These are phyloP conservation scores for Alcedo quadribrachys DNA, from an alignment of 2,797 vertebrate species.

Conservation along the genomic window DNA sequence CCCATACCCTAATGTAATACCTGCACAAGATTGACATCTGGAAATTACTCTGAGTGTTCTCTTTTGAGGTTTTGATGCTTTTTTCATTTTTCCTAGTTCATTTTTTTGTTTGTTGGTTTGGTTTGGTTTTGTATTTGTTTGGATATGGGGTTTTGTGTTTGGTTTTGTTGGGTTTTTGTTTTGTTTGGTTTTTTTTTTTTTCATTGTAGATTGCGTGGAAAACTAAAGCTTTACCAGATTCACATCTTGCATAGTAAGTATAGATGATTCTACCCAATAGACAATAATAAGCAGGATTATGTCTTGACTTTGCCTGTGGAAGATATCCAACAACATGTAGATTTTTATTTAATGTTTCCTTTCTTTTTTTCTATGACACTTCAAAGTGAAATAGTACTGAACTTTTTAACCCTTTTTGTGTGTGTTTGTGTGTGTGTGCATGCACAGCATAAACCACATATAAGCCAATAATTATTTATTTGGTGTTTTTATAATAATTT, in stretches of 20 bases:
- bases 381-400: background rate
- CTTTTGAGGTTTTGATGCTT: background rate
- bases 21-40: background rate
- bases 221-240: background rate
- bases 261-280: background rate
- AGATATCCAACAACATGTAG: background rate
- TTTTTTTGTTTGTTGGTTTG: too few relatives aligned
- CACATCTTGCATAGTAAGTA: background rate
- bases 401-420: background rate
- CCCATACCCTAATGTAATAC: too few relatives aligned
- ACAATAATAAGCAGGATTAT: background rate
- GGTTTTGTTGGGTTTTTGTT: too few relatives aligned
- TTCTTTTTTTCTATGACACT: background rate
- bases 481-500: background rate
- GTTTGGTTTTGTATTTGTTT: too few relatives aligned
- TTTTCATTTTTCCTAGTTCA: background rate
- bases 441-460: background rate
- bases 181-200: too few relatives aligned
- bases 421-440: background rate
- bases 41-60: background rate
- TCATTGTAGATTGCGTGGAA: background rate
- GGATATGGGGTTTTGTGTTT: too few relatives aligned
- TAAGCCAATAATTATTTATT: background rate
- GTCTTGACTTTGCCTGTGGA: background rate
- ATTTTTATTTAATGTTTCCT: background rate